Conservation (phyloP, 2,888 invertebrate species). For the Sepiola atlantica region DNA sequence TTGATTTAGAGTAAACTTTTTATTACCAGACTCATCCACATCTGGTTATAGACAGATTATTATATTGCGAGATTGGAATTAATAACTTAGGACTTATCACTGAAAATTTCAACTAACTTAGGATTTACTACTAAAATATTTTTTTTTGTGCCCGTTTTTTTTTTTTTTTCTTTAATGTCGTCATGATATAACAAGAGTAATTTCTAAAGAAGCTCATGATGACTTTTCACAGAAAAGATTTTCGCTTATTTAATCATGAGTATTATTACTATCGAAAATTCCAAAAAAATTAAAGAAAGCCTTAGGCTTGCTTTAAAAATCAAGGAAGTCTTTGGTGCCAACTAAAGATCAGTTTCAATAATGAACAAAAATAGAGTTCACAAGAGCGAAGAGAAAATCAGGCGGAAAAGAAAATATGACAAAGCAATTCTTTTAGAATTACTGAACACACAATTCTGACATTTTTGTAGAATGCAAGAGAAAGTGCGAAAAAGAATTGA, state of each 20-base stretch:
- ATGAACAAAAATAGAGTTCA: neutral
- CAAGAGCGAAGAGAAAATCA: neutral
- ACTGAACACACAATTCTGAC: neutral
- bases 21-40: too few relatives aligned
- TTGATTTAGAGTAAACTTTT: too few relatives aligned
- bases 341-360: neutral
- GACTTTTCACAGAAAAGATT: neutral
- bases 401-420: neutral
- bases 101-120: too few relatives aligned
- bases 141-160: neutral
- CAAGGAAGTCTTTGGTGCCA: neutral
- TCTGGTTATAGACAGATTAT: too few relatives aligned
- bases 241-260: neutral
- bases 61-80: too few relatives aligned
- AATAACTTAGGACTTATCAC: too few relatives aligned
- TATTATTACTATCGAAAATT: neutral
- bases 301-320: neutral
- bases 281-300: neutral
- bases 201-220: neutral
- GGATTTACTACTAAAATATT: too few relatives aligned
- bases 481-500: neutral
- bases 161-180: neutral
- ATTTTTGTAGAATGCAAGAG: neutral
- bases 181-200: neutral
- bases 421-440: neutral